Percentiles rank a stretch among this genome's conserved stretches.
phyloP scores from a whole-genome alignment of 2,888 invertebrate species.

The Eugnorisma glareosa region DNA sequence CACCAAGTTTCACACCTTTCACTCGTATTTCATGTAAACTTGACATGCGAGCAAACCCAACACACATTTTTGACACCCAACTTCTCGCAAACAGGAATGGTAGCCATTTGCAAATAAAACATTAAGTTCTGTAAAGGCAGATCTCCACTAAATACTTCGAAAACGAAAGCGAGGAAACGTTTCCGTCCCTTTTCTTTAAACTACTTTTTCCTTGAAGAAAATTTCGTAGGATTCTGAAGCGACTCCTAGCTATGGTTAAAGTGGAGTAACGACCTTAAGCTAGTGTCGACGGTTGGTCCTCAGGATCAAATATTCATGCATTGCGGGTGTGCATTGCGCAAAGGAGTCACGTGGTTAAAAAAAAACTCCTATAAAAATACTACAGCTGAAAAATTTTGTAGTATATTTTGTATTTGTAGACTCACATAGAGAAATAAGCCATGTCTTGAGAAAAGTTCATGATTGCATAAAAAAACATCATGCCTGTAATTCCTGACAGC shows the following conservation, averaged over 20 bases:
- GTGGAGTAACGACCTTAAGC: not conserved
- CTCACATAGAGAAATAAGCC: not conserved
- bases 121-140: constrained; percentile 7
- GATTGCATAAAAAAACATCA: not conserved
- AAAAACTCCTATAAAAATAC: constrained; percentile 26
- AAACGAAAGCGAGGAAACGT: not conserved
- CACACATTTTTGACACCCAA: constrained; percentile 7
- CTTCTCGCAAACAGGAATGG: constrained; percentile 9
- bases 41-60: not conserved
- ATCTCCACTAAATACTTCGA: not conserved
- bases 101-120: constrained; percentile 51
- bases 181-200: not conserved
- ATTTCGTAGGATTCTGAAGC: not conserved
- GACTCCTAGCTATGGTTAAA: not conserved
- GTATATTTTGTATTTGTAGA: not conserved
- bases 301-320: constrained; percentile 59
- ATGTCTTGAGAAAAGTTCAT: too few relatives aligned
- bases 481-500: not conserved
- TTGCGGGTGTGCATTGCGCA: constrained; percentile 52
- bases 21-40: not conserved
- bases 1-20: not conserved
- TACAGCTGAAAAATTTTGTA: constrained; percentile 4
- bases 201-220: not conserved
- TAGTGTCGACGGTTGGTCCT: constrained; percentile 29
- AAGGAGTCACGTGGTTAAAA: constrained; percentile 34